These are phyloP conservation scores for Salvelinus sp. DNA, from an alignment of 2,113 vertebrate species.

Conservation along the genomic window DNA sequence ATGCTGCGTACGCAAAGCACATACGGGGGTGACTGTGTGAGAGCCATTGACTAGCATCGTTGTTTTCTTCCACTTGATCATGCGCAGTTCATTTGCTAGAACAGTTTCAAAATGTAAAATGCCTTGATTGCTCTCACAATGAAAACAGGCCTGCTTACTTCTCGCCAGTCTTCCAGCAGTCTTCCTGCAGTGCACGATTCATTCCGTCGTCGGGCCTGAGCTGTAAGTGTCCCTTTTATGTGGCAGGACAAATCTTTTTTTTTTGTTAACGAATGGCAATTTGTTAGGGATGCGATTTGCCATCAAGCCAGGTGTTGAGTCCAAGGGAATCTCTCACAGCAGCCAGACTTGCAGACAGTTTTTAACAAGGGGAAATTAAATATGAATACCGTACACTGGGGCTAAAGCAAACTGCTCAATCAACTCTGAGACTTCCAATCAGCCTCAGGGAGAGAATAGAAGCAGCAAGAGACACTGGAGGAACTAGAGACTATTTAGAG, in stretches of 20 bases:
- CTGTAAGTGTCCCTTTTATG: constrained; percentile 36
- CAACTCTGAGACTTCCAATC: neutral
- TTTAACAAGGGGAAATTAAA: constrained; percentile 44
- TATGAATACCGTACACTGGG: constrained; percentile 13
- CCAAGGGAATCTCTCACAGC: constrained; percentile 24
- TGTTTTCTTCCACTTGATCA: too few relatives aligned
- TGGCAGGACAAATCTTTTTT: constrained; percentile 40
- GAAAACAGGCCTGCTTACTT: too few relatives aligned
- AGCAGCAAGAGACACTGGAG: neutral
- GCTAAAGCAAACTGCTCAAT: constrained; percentile 25
- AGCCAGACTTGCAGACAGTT: constrained; percentile 4
- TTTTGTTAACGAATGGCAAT: constrained; percentile 43
- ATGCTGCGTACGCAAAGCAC: too few relatives aligned
- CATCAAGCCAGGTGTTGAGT: constrained; percentile 18
- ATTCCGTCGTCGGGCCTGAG: neutral
- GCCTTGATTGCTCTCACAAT: too few relatives aligned
- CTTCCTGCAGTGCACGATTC: too few relatives aligned
- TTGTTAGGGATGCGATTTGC: constrained; percentile 14
- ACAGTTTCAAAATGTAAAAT: too few relatives aligned
- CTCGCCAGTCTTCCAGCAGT: too few relatives aligned
- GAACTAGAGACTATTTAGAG: neutral
- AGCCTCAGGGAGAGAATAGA: neutral
- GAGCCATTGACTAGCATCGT: too few relatives aligned
- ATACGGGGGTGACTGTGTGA: too few relatives aligned
- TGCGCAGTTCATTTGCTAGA: too few relatives aligned